Conservation (phyloP, 2,797 vertebrate genomes). For the Parambassis ranga region DNA sequence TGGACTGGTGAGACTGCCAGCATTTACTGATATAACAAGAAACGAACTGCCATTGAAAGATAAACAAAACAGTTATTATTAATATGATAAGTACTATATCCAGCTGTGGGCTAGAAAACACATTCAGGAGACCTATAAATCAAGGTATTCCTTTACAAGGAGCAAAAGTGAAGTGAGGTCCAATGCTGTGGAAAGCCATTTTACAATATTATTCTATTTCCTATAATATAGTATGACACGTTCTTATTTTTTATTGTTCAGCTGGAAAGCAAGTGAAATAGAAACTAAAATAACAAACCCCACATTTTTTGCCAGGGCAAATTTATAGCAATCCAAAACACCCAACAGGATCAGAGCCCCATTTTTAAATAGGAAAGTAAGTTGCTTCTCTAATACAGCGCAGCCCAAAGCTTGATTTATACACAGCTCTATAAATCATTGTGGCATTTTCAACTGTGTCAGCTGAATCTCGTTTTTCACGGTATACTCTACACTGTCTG, state of each 20-base stretch:
- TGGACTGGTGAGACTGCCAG: background rate
- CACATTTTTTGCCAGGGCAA: slow-evolving; percentile 52
- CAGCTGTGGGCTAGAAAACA: slow-evolving; percentile 16
- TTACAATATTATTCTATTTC: slow-evolving; percentile 70
- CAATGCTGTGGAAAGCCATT: slow-evolving; percentile 55
- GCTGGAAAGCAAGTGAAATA: slow-evolving; percentile 68
- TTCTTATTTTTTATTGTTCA: slow-evolving; percentile 67
- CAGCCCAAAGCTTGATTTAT: slow-evolving; percentile 67
- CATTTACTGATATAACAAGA: background rate
- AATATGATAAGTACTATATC: slow-evolving; percentile 37
- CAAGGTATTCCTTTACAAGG: slow-evolving; percentile 54
- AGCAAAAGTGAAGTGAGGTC: slow-evolving; percentile 28
- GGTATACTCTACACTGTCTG: slow-evolving; percentile 61
- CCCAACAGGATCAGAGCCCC: slow-evolving; percentile 47
- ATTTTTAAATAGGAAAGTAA: slow-evolving; percentile 62
- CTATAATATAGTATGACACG: slow-evolving; percentile 70
- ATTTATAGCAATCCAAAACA: slow-evolving; percentile 72
- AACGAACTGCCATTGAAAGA: background rate
- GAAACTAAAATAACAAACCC: slow-evolving; percentile 74
- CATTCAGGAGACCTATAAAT: slow-evolving; percentile 41
- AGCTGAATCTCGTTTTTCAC: slow-evolving; percentile 77
- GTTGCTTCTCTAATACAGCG: slow-evolving; percentile 57
- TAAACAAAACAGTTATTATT: slow-evolving; percentile 26
- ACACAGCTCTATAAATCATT: slow-evolving; percentile 67
- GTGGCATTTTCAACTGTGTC: slow-evolving; percentile 73